Evolutionary conservation across 2,113 vertebrate species (phyloP), one percentile per base, ranked within the genome.

Genomic region (Dasyurus viverrinus): DNA sequence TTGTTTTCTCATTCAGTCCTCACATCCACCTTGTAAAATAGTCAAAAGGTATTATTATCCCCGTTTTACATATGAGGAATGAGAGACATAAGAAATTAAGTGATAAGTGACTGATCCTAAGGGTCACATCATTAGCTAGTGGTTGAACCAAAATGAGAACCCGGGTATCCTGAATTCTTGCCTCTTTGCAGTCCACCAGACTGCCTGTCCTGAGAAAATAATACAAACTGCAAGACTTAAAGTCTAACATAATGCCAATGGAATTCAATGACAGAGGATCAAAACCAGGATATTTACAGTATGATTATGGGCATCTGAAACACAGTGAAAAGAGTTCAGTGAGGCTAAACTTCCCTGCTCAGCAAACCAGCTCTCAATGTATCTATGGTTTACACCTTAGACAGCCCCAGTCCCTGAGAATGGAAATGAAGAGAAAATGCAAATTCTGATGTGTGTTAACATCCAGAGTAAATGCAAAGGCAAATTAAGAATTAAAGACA

Each of bases 211-310:
- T 98, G 98, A 97, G 98, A 98, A 98, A 98, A 98, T 98, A 99
- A 97, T 98, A 97, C 97, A 97, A 98, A 93, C 94, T 94, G 95
- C 97, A 98, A 97, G 98, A 98, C 98, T 99, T 99, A 99, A 99
- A 99, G 98, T 98, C 98, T 99, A 98, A 99, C 99, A 99, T 99
- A 99, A 98, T 98, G 97, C 98, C 99, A 99, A 99, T 97, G 98
- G 97, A 98, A 99, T 99, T 98, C 99, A 97, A 94, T 94, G 97
- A 93, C 98, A 98, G 94, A 95, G 97, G 97, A 98, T 96, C 98
- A 96, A 98, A 98, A 98, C 96, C 97, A 97, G 97, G 97, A 97
- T 97, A 96, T 97, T 97, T 98, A 96, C 98, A 98, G 97, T 97
- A 97, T 96, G 97, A 96, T 98, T 98, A 97, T 97, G 57, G 96